Evolutionary conservation across 2,888 invertebrate species (phyloP).

Genomic region (Callyntrura guangdongensis): DNA sequence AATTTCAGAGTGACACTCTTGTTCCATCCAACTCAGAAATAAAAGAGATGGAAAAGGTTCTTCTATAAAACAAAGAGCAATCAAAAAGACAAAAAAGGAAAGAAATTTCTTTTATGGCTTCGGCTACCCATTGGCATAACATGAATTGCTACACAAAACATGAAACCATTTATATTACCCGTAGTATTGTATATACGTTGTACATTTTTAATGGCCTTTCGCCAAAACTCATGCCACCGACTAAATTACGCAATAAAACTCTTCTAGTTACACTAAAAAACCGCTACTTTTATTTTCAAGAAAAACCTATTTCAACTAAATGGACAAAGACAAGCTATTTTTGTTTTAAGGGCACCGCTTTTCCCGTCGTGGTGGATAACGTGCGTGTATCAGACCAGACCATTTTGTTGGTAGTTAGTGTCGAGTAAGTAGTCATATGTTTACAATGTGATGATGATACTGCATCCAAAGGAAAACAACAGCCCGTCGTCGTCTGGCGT

Average conservation of each 20-base stretch:
- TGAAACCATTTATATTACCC: neutral
- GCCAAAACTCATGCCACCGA: constrained; percentile 70
- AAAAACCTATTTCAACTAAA: neutral
- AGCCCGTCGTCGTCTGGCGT: neutral
- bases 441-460: neutral
- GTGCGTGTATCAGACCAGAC: no score
- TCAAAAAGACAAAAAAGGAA: constrained; percentile 31
- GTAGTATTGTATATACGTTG: constrained; percentile 13
- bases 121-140: neutral
- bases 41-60: constrained; percentile 9
- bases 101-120: constrained; percentile 29
- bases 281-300: constrained; percentile 51
- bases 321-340: neutral
- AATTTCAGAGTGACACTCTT: constrained; percentile 58
- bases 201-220: constrained; percentile 67
- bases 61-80: constrained; percentile 52
- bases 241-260: constrained; percentile 76
- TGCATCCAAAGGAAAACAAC: neutral
- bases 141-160: constrained; percentile 10
- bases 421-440: neutral
- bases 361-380: neutral
- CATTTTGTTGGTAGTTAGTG: neutral
- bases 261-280: constrained; percentile 41
- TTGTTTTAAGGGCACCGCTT: neutral
- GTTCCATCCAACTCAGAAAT: neutral